These are phyloP conservation scores for Lysiphlebus fabarum DNA, from an alignment of 1,140 invertebrate genomes.

Conservation along the genomic window DNA sequence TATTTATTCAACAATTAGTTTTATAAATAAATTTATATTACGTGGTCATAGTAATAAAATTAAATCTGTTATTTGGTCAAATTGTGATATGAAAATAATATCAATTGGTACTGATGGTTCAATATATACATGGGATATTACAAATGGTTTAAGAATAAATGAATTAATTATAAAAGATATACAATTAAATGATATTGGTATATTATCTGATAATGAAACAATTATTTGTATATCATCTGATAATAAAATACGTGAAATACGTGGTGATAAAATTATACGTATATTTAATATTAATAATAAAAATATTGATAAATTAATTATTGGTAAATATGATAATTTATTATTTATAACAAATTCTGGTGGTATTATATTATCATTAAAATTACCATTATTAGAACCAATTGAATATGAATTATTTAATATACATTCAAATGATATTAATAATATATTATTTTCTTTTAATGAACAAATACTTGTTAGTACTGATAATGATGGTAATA, in stretches of 20 bases:
- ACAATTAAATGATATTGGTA: conserved; percentile 59
- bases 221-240: conserved; percentile 70
- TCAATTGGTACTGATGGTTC: conserved; percentile 83
- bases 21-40: conserved; percentile 66
- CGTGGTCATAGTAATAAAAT: conserved; percentile 73
- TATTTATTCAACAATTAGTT: conserved; percentile 72
- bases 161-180: conserved; percentile 78
- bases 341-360: conserved; percentile 71
- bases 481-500: conserved; percentile 68
- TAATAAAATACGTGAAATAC: conserved; percentile 75
- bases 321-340: conserved; percentile 62
- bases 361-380: conserved; percentile 73
- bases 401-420: conserved; percentile 67
- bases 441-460: conserved; percentile 65
- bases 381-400: conserved; percentile 73
- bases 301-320: conserved; percentile 30
- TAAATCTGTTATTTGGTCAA: conserved; percentile 69
- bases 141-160: conserved; percentile 63
- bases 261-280: conserved; percentile 59
- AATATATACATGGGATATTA: conserved; percentile 86
- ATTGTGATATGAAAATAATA: conserved; percentile 71
- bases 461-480: conserved; percentile 78
- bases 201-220: conserved; percentile 64
- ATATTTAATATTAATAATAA: conserved; percentile 27
- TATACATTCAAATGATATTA: conserved; percentile 66